Percentiles rank a stretch among this genome's conserved stretches.
These are phyloP conservation scores for Electrophaes corylata DNA, from an alignment of 2,888 invertebrate species.

Conservation along the genomic window DNA sequence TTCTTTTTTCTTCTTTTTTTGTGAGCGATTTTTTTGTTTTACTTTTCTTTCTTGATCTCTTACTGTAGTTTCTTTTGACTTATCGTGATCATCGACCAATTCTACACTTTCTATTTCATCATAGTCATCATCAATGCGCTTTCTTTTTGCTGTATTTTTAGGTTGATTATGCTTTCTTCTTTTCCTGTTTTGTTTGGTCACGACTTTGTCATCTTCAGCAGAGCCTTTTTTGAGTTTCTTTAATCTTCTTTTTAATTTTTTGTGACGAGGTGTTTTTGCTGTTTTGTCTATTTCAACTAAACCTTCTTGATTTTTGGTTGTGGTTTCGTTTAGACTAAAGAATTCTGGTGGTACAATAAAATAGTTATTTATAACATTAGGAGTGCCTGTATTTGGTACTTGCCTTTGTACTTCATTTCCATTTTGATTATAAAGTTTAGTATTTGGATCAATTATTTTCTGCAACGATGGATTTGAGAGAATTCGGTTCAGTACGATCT, in stretches of 20 bases:
- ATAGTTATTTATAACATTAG: constrained; percentile 58
- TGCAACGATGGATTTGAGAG: constrained; percentile 48
- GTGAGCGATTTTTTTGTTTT: constrained; percentile 7
- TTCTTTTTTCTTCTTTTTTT: constrained; percentile 6
- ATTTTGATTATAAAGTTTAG: constrained; percentile 46
- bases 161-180: constrained; percentile 14
- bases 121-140: not conserved
- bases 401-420: constrained; percentile 40
- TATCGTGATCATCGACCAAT: constrained; percentile 4
- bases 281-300: not conserved
- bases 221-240: not conserved
- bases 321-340: constrained; percentile 38
- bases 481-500: constrained; percentile 51
- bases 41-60: constrained; percentile 3
- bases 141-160: constrained; percentile 25
- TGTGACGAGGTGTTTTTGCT: constrained; percentile 9
- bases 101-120: constrained; percentile 9
- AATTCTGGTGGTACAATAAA: constrained; percentile 50
- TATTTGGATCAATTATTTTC: constrained; percentile 46
- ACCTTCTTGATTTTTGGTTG: constrained; percentile 6
- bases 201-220: constrained; percentile 4
- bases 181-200: not conserved
- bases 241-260: constrained; percentile 12
- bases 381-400: constrained; percentile 30
- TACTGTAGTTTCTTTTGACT: constrained; percentile 1